Evolutionary conservation across 2,113 vertebrate species (phyloP).

Genomic region (Pyxicephalus adspersus): DNA sequence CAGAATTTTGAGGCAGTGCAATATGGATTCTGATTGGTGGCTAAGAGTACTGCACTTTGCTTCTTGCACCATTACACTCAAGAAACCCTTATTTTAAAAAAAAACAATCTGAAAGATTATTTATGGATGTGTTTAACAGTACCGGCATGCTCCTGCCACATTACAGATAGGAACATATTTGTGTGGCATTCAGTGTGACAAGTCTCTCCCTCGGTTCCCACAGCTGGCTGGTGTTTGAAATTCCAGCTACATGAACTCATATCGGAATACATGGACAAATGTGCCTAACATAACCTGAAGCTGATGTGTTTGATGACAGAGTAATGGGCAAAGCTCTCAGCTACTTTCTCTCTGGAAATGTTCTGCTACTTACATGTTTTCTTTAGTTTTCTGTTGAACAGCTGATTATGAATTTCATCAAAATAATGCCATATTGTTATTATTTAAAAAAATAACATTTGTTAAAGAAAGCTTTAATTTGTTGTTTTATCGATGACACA

Average conservation of each 20-base stretch:
- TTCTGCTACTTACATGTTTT: conserved; percentile 63
- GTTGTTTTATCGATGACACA: no score
- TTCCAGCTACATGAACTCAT: conserved; percentile 92
- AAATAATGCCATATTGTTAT: conserved; percentile 34
- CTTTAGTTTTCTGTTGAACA: conserved; percentile 40
- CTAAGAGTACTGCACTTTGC: no score
- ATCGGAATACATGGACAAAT: conserved; percentile 80
- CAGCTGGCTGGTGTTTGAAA: conserved; percentile 95
- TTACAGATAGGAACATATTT: conserved; percentile 65
- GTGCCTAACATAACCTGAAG: conserved; percentile 70
- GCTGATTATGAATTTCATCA: conserved; percentile 53
- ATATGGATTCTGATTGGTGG: no score
- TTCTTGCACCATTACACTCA: no score
- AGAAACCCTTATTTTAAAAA: background rate
- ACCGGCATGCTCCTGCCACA: conserved; percentile 31
- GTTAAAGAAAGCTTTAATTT: background rate
- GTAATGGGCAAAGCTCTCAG: conserved; percentile 66
- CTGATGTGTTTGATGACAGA: conserved; percentile 80
- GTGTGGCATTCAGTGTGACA: conserved; percentile 80
- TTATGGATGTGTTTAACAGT: conserved; percentile 15
- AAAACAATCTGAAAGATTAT: background rate
- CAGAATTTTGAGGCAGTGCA: no score
- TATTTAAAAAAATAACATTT: conserved; percentile 4
- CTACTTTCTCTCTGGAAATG: conserved; percentile 63
- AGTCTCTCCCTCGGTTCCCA: conserved; percentile 81